Conservation (phyloP, 2,888 invertebrate genomes). For the Chydorus sphaericus region DNA sequence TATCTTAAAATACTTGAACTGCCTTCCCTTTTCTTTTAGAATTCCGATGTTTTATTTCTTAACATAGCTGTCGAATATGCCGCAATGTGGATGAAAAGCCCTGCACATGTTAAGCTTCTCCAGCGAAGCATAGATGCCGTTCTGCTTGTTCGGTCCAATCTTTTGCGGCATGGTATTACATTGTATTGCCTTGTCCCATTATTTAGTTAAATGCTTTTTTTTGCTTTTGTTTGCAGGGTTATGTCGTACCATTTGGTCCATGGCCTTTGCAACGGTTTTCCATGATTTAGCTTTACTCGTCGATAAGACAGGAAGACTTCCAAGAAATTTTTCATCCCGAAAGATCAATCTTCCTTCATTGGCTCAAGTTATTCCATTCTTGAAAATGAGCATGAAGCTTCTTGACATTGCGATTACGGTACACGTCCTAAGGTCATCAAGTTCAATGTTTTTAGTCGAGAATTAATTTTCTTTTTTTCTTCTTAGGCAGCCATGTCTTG, state of each 20-base stretch:
- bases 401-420: conserved; percentile 43
- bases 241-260: conserved; percentile 13
- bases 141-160: conserved; percentile 45
- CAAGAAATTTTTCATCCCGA: neutral
- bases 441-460: neutral
- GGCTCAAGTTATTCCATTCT: conserved; percentile 24
- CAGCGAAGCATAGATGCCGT: conserved; percentile 56
- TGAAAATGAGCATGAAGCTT: conserved; percentile 34
- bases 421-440: conserved; percentile 15
- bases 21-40: neutral
- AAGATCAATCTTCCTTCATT: conserved; percentile 3
- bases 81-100: conserved; percentile 67
- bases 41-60: conserved; percentile 53
- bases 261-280: conserved; percentile 5
- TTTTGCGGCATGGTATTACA: conserved; percentile 44
- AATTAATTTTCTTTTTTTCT: neutral
- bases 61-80: conserved; percentile 88
- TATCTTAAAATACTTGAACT: too few species aligned
- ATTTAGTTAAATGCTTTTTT: neutral
- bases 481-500: conserved; percentile 18
- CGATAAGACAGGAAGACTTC: conserved; percentile 12
- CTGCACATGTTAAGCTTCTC: conserved; percentile 46
- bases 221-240: neutral
- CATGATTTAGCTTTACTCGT: conserved; percentile 6
- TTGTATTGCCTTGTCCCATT: neutral